Base-by-base conservation (phyloP, 2,113 vertebrate species). In the Gnathonemus echidnorhynchus region DNA sequence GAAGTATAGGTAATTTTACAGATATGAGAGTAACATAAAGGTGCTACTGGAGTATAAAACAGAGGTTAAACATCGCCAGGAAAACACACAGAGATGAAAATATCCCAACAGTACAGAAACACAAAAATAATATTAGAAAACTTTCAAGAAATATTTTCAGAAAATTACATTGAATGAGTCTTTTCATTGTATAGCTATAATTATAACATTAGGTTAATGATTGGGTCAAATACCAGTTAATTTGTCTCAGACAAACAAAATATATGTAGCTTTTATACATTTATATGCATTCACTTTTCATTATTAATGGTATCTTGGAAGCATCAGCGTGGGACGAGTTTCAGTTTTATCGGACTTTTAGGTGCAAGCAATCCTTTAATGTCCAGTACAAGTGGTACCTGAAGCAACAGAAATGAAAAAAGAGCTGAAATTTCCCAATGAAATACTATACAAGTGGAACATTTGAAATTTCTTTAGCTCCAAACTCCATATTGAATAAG, bases 321-420 rank as follows among this genome's bases (percentile, higher is more conserved):
- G 86, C 15, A 35, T 87, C 66, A 90, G 86, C 96, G 95, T 45
- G 94, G 93, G 49, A 93, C 93, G 90, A 97, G 91, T 93, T 96
- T 97, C 88, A 98, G 93, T 42, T 94, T 77, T 70, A 97, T 94
- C 31, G 96, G 96, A 89, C 95, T 88, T 93, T 96, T 96, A 0
- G 95, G 95, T 1, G 90, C 77, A 31, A 96, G 5, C 35, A 97
- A 90, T 66, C 91, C 93, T 66, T 92, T 90, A 0, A 31, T 35
- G 83, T 95, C 96, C 93, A 97, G 0, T 87, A 96, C 94, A 31
- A 97, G 5, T 0, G 96, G 97, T 83, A 97, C 92, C 97, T 97
- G 91, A 35, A 52, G 0, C 83, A 0, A 86, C 53, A 0, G 4
- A 31, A 91, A 92, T 0, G 84, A 48, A 31, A 62, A n/a, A 39